phyloP scores from a whole-genome alignment of 2,888 invertebrate species.

The Dermolepida albohirtum region DNA sequence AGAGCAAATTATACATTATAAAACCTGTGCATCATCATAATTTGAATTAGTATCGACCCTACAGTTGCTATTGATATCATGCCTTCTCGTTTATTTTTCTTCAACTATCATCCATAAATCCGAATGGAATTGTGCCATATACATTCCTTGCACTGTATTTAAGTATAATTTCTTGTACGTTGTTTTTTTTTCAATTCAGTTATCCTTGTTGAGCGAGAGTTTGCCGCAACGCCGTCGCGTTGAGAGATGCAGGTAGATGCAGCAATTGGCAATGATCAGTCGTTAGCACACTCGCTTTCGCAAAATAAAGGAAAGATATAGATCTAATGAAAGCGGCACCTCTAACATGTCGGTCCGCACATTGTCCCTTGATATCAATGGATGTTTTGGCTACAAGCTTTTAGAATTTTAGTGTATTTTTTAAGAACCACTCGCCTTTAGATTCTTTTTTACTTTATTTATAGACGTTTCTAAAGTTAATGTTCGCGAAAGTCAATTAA shows the following conservation, averaged over 20 bases:
- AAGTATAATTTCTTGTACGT: slow-evolving; percentile 38
- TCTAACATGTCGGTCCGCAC: slow-evolving; percentile 49
- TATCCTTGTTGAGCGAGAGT: too few relatives aligned
- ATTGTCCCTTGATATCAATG: slow-evolving; percentile 36
- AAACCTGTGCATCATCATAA: slow-evolving; percentile 26
- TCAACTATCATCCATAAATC: slow-evolving; percentile 36
- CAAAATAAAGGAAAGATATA: slow-evolving; percentile 45
- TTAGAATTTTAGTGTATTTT: slow-evolving; percentile 21
- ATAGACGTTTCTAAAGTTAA: background rate
- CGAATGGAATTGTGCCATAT: slow-evolving; percentile 29
- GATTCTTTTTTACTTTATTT: background rate
- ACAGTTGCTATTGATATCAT: slow-evolving; percentile 37
- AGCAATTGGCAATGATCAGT: slow-evolving; percentile 51
- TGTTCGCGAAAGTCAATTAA: background rate
- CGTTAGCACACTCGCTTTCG: slow-evolving; percentile 50
- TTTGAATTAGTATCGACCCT: slow-evolving; percentile 34
- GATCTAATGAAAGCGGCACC: slow-evolving; percentile 50
- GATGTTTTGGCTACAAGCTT: slow-evolving; percentile 22
- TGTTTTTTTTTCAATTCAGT: slow-evolving; percentile 34
- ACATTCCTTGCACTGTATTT: slow-evolving; percentile 35
- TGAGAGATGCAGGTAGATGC: slow-evolving; percentile 30
- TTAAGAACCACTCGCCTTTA: slow-evolving; percentile 12
- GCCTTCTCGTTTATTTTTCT: slow-evolving; percentile 22
- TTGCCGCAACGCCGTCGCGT: background rate
- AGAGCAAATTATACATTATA: slow-evolving; percentile 3